Evolutionary conservation across 2,797 vertebrate genomes (phyloP).

Genomic region (Cyprinodon diabolis): DNA sequence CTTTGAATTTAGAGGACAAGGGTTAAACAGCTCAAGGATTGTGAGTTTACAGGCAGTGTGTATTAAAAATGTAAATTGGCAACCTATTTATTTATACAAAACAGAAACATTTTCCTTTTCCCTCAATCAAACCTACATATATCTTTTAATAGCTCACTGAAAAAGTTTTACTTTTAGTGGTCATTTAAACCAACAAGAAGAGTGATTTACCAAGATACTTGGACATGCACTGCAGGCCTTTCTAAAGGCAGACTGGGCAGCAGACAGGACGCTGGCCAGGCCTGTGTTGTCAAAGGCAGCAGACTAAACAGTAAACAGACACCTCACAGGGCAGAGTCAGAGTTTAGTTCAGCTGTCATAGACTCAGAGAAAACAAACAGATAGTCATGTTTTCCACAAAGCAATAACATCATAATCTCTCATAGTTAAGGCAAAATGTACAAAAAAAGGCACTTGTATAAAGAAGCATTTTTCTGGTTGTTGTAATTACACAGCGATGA

Average conservation of each 20-base stretch:
- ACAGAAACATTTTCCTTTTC: background rate
- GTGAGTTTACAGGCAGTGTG: background rate
- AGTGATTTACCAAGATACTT: slow-evolving; percentile 48
- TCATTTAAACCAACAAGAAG: slow-evolving; percentile 28
- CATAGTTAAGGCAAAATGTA: slow-evolving; percentile 6
- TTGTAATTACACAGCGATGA: slow-evolving; percentile 35
- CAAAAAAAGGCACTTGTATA: background rate
- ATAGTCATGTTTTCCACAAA: slow-evolving; percentile 28
- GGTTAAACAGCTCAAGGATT: background rate
- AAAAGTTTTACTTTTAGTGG: slow-evolving; percentile 40
- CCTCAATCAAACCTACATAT: background rate
- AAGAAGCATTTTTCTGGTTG: background rate
- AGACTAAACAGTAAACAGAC: slow-evolving; percentile 77
- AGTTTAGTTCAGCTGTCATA: slow-evolving; percentile 36
- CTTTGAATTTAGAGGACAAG: background rate
- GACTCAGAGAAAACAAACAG: slow-evolving; percentile 34
- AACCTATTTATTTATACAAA: background rate
- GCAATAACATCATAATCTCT: slow-evolving; percentile 8
- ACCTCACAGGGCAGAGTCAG: slow-evolving; percentile 44
- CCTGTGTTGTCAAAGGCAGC: slow-evolving; percentile 44
- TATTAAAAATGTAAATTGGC: background rate
- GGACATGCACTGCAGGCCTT: slow-evolving; percentile 22
- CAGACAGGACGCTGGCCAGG: slow-evolving; percentile 43
- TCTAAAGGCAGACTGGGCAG: slow-evolving; percentile 38
- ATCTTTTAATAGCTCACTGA: slow-evolving; percentile 20